A percentile compares a stretch with the other conserved stretches of the same genome.
These are phyloP conservation scores for Thamnaconus septentrionalis DNA, from an alignment of 2,113 vertebrate species.

Conservation along the genomic window DNA sequence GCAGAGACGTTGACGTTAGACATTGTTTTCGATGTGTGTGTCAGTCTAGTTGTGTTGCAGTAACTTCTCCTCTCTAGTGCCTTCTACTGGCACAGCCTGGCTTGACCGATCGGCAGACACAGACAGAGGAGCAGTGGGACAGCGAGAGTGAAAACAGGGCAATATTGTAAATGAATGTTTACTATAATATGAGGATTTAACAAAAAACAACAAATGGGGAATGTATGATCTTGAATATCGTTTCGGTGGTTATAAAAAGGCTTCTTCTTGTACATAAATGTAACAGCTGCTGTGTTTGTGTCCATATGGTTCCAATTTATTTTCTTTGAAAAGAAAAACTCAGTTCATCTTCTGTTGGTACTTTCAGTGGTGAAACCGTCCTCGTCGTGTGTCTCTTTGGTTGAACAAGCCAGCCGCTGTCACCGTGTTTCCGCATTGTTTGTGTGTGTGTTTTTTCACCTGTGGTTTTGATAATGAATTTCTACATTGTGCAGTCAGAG, in stretches of 20 bases:
- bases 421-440: slow-evolving; percentile 46
- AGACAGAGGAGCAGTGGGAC: slow-evolving; percentile 15
- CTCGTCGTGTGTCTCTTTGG: slow-evolving; percentile 40
- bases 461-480: slow-evolving; percentile 53
- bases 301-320: slow-evolving; percentile 15
- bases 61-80: slow-evolving; percentile 63
- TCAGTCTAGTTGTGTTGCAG: slow-evolving; percentile 61
- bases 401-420: slow-evolving; percentile 58
- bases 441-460: slow-evolving; percentile 32
- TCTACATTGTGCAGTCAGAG: slow-evolving; percentile 46
- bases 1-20: slow-evolving; percentile 27
- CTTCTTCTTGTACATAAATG: slow-evolving; percentile 1
- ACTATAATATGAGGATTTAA: not conserved
- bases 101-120: slow-evolving; percentile 44
- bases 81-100: slow-evolving; percentile 65
- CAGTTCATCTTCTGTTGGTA: slow-evolving; percentile 2
- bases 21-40: slow-evolving; percentile 24
- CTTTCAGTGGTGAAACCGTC: slow-evolving; percentile 5
- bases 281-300: slow-evolving; percentile 10
- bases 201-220: not conserved
- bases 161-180: slow-evolving; percentile 21
- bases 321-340: not conserved
- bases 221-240: slow-evolving; percentile 16
- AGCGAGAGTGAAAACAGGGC: slow-evolving; percentile 10
- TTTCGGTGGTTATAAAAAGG: slow-evolving; percentile 7